These are phyloP conservation scores for Merodon equestris DNA, from an alignment of 2,888 invertebrate genomes.

Conservation along the genomic window DNA sequence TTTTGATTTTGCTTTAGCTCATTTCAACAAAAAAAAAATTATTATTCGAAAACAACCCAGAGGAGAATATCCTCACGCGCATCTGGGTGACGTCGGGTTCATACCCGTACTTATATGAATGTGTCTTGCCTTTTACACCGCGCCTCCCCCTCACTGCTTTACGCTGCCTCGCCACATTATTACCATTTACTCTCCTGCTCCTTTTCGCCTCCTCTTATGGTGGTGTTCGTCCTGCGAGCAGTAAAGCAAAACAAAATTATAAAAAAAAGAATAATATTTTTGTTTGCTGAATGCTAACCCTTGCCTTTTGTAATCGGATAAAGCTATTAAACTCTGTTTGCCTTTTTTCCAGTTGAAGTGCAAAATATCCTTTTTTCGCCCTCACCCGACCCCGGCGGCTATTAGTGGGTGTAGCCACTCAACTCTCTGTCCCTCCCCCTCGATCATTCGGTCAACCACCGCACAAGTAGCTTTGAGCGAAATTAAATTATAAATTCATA, in stretches of 20 bases:
- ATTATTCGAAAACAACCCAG: slow-evolving; percentile 61
- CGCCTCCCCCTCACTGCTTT: not conserved
- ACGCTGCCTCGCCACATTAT: slow-evolving; percentile 50
- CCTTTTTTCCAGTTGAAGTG: slow-evolving; percentile 59
- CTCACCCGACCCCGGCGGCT: slow-evolving; percentile 27
- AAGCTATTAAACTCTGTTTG: slow-evolving; percentile 58
- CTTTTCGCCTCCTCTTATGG: not conserved
- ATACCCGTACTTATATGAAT: no score
- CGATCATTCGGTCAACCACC: no score
- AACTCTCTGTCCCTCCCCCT: slow-evolving; percentile 10
- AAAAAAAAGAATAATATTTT: slow-evolving; percentile 54
- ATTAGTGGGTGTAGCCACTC: slow-evolving; percentile 24
- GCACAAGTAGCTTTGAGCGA: slow-evolving; percentile 36
- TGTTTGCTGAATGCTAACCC: slow-evolving; percentile 60
- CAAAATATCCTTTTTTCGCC: slow-evolving; percentile 50
- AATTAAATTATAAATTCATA: slow-evolving; percentile 63
- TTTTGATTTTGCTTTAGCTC: slow-evolving; percentile 19
- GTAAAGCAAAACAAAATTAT: slow-evolving; percentile 40
- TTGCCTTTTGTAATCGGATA: slow-evolving; percentile 65
- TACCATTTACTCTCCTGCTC: slow-evolving; percentile 49
- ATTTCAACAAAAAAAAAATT: slow-evolving; percentile 56
- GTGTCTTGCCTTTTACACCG: no score
- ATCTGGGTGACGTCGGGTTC: slow-evolving; percentile 6
- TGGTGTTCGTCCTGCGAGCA: slow-evolving; percentile 1
- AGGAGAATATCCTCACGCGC: slow-evolving; percentile 45